phyloP scores from a whole-genome alignment of 2,797 vertebrate genomes.

The Myotis vivesi region DNA sequence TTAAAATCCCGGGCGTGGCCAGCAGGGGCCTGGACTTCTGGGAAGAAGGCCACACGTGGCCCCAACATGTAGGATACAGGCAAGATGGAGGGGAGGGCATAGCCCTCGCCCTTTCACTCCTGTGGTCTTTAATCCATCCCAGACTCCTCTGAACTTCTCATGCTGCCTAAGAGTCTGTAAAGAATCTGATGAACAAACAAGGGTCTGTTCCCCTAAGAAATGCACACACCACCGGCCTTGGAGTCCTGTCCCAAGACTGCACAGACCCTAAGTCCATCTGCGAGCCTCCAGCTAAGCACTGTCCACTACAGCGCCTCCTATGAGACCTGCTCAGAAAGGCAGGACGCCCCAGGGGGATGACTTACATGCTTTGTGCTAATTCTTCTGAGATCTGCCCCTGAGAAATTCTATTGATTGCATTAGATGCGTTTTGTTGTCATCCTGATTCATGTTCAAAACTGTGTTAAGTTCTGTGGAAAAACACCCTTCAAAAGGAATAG shows the following conservation, averaged over 20 bases:
- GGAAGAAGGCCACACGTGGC: too few relatives aligned
- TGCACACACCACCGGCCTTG: rapidly evolving
- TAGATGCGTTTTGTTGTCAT: constrained; percentile 3
- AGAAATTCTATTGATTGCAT: background rate
- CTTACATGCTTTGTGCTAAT: background rate
- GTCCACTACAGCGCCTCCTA: rapidly evolving
- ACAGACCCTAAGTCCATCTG: rapidly evolving
- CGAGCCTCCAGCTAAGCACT: background rate
- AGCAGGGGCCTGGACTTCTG: too few relatives aligned
- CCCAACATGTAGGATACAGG: too few relatives aligned
- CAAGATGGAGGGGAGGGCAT: too few relatives aligned
- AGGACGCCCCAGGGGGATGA: rapidly evolving
- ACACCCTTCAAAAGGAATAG: background rate
- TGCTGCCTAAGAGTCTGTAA: background rate
- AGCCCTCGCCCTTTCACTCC: too few relatives aligned
- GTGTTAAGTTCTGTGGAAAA: background rate
- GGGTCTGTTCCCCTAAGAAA: background rate
- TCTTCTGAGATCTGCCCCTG: background rate
- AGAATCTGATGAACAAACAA: background rate
- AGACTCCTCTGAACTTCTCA: background rate
- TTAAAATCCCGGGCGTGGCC: too few relatives aligned
- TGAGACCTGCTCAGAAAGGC: rapidly evolving
- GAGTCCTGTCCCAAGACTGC: background rate
- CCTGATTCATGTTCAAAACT: background rate
- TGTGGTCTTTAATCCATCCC: background rate